Evolutionary conservation across 1,140 invertebrate species (phyloP).

Genomic region (Octopus sinensis): DNA sequence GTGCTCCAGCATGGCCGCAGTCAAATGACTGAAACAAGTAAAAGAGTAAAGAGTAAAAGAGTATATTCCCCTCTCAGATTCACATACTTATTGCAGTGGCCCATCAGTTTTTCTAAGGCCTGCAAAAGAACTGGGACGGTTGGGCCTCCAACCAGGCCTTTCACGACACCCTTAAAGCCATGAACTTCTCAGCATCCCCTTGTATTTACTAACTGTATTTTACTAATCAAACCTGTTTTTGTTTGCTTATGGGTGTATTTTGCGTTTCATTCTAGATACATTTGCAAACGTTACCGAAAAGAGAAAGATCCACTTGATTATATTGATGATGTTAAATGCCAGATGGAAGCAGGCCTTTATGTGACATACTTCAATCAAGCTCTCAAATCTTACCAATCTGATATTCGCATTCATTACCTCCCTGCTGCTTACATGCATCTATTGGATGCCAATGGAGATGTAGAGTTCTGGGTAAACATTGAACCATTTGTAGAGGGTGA

Average conservation of each 20-base stretch:
- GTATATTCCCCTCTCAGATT: too few species aligned
- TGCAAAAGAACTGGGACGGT: too few species aligned
- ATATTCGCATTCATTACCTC: slow-evolving; percentile 23
- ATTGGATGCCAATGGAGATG: slow-evolving; percentile 14
- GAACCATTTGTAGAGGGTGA: slow-evolving; percentile 30
- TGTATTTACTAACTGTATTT: too few species aligned
- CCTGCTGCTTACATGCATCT: slow-evolving; percentile 27
- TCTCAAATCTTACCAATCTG: slow-evolving; percentile 20
- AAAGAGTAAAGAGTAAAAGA: too few species aligned
- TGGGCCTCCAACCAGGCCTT: too few species aligned
- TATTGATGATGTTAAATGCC: slow-evolving; percentile 26
- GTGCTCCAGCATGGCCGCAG: too few species aligned
- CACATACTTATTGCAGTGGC: too few species aligned
- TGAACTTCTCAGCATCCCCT: too few species aligned
- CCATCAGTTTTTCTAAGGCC: too few species aligned
- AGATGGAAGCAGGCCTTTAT: slow-evolving; percentile 27
- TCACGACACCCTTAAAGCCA: too few species aligned
- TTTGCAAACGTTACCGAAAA: slow-evolving; percentile 28
- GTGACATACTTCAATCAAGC: slow-evolving; percentile 30
- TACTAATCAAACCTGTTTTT: neutral
- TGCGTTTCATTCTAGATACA: slow-evolving; percentile 23
- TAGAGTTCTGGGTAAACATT: slow-evolving; percentile 29
- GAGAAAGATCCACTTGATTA: slow-evolving; percentile 21
- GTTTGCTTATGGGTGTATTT: neutral
- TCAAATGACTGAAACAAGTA: too few species aligned